Evolutionary conservation across 2,888 invertebrate genomes (phyloP), one percentile per base, ranked within the genome.

Genomic region (Cerceris ruficornis): DNA sequence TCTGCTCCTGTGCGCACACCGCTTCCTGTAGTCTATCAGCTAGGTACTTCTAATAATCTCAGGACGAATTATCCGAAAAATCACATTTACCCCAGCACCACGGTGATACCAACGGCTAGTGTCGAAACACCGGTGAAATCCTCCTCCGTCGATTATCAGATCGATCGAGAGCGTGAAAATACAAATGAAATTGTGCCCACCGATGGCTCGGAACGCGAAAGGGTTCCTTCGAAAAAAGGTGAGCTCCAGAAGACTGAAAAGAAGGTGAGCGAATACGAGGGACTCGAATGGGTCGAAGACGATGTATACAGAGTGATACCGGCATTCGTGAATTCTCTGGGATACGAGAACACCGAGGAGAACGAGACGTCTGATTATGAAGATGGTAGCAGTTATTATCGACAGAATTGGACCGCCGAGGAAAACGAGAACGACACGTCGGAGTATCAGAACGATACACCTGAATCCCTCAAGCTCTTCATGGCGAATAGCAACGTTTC

Each of bases 251-350:
- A 14, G 13, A 68, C 28, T 28, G 28, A 43, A 46, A 82, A 67
- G 54, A 77, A 66, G 50, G 64, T 83, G 60, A 86, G 84, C 60
- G 86, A 89, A 66, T 92, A 90, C 85, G 90, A 91, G 71, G 92
- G 92, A 0, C 81, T 92, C 17, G 91, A 92, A 50, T 92, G 91
- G 92, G 86, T 92, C 60, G 90, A 89, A 42, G 92, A 90, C 50
- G 92, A 92, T 57, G 91, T 92, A 60, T 92, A 92, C 79, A 87
- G 91, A 59, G 92, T 92, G 41, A 88, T 91, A 60, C 92, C 92
- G 2, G 89, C 88, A 14, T 87, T 88, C 6, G 83, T 86, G 58
- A 89, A 90, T 8, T 80, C 85, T 0, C 68, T 90, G 7, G 84
- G 86, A 58, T 86, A 88, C 39, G 90, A 89, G 7, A 82, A 76